Base-by-base conservation (phyloP, 2,888 invertebrate species). In the Podotricha telesiphe region DNA sequence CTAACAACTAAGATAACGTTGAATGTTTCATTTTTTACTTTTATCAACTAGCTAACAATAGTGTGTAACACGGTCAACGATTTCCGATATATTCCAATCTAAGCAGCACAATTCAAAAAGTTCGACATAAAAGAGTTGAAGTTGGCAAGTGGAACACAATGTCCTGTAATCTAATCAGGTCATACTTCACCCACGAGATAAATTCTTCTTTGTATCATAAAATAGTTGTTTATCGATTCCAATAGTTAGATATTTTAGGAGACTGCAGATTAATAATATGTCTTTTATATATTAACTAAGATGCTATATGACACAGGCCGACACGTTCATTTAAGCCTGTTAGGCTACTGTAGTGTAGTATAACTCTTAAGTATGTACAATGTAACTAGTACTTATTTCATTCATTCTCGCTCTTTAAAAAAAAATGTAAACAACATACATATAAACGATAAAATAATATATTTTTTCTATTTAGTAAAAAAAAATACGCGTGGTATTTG, bases 141-240 rank as follows among this genome's bases (percentile, higher is more conserved):
- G 65, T 71, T 65, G 85, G 84, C 84, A 87, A 88, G 86, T 86
- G 87, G 85, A 78, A 82, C 82, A 87, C 86, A 86, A 88, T 87
- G 85, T 85, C 80, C 78, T 50, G 78, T 86, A 85, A 87, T 85
- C 84, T 86, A 87, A 87, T 84, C 85, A 81, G 86, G 87, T 84
- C 86, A 85, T 79, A 79, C 81, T 78, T 76, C 76, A 73, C 77
- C 78, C 76, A 76, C 74, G 75, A 78, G 77, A 77, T 74, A 78
- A 72, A 69, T 73, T 75, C 76, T 67, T 72, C 73, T 65, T 73
- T 68, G 72, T 67, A 48, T 67, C 62, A 73, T 71, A 67, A 73
- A 71, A 68, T 64, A 15, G 62, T 45, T 51, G 65, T 59, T 72
- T 67, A 73, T 71, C 65, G 68, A 66, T 48, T 61, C 58, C 51